Evolutionary conservation across 1,140 invertebrate species (phyloP).

Genomic region (Drosophila prosaltans): DNA sequence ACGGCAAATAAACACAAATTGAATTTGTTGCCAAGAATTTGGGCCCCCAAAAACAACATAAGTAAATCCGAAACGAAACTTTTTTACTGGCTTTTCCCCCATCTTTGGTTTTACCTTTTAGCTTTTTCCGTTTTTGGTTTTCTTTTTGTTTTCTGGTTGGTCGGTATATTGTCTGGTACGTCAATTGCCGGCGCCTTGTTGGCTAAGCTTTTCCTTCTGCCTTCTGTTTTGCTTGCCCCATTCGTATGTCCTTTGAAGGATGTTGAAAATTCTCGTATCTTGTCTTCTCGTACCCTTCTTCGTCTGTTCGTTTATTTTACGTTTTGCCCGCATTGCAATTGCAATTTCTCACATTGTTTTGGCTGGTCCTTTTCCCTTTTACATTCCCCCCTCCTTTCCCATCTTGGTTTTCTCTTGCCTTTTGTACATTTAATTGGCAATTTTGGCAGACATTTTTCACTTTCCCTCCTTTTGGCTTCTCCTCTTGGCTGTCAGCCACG

Average conservation of each 20-base stretch:
- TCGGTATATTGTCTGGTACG: conserved; percentile 45
- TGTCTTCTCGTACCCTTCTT: conserved; percentile 35
- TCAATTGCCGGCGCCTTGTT: conserved; percentile 53
- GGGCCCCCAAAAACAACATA: not conserved
- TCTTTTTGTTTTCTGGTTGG: conserved; percentile 35
- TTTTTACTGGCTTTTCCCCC: not conserved
- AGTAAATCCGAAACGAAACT: conserved; percentile 1
- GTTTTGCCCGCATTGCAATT: conserved; percentile 38
- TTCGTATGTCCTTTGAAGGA: conserved; percentile 34
- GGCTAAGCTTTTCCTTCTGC: conserved; percentile 41
- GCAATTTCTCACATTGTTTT: conserved; percentile 36
- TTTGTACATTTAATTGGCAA: conserved; percentile 71
- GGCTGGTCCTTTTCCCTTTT: conserved; percentile 7
- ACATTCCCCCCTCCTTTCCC: not conserved
- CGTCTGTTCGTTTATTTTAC: conserved; percentile 3
- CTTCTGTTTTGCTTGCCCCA: conserved; percentile 66
- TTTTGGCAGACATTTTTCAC: conserved; percentile 65
- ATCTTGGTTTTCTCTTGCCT: not conserved
- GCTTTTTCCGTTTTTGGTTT: conserved; percentile 17
- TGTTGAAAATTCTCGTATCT: conserved; percentile 30
- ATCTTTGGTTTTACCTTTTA: not conserved
- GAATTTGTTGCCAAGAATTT: conserved; percentile 52
- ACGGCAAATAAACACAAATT: conserved; percentile 66
- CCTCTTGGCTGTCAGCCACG: conserved; percentile 39
- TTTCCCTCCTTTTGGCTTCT: conserved; percentile 35